These are phyloP conservation scores for Climacteris rufus DNA, from an alignment of 2,113 vertebrate species.

Conservation along the genomic window DNA sequence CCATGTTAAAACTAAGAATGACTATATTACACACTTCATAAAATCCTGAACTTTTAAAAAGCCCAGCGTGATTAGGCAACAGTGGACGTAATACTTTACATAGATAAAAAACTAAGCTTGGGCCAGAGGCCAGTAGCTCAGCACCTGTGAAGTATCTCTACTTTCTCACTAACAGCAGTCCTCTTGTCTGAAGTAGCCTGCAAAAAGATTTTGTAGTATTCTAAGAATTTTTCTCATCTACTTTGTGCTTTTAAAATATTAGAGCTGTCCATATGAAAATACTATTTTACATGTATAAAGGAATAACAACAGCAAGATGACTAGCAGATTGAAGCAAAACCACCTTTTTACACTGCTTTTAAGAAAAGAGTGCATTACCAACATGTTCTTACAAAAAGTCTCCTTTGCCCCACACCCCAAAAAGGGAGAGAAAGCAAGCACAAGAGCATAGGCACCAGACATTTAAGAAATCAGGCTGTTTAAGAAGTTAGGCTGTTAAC, in stretches of 20 bases:
- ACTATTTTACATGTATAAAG: neutral
- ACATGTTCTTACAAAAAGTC: neutral
- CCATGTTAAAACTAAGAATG: neutral
- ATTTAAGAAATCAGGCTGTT: neutral
- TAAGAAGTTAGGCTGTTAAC: too few species aligned
- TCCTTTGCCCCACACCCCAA: fast-evolving
- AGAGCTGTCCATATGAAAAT: neutral
- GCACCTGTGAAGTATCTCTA: neutral
- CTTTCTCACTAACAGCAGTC: neutral
- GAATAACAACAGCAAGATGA: neutral
- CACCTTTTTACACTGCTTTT: neutral
- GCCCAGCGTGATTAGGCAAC: neutral
- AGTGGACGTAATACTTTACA: neutral
- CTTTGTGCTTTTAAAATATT: neutral
- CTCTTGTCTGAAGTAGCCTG: neutral
- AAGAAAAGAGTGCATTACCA: neutral
- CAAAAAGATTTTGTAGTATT: neutral
- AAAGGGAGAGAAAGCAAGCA: neutral
- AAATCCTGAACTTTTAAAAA: neutral
- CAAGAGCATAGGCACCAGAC: fast-evolving
- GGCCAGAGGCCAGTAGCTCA: neutral
- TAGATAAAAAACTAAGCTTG: neutral
- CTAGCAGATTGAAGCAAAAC: neutral
- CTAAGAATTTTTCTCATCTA: neutral
- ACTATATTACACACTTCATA: neutral